phyloP scores from a whole-genome alignment of 2,888 invertebrate species.

The Selenia dentaria region DNA sequence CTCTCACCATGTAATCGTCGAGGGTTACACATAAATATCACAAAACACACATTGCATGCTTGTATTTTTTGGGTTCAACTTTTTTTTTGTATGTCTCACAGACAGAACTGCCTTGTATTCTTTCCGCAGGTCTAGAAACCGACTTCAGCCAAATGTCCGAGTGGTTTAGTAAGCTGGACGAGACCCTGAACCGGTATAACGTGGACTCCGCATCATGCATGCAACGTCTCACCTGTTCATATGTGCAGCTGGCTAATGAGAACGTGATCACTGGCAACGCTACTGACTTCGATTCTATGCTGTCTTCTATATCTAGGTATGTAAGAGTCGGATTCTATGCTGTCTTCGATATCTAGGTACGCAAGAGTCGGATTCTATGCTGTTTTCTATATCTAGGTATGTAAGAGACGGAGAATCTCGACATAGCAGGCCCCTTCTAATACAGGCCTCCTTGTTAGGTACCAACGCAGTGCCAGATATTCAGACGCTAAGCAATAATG shows the following conservation, averaged over 20 bases:
- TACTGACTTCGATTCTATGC: conserved; percentile 86
- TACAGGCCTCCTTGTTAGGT: too few relatives aligned
- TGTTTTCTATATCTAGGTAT: conserved; percentile 86
- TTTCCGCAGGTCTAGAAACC: conserved; percentile 80
- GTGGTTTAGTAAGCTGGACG: conserved; percentile 87
- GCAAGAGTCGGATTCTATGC: conserved; percentile 73
- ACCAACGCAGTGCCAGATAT: too few relatives aligned
- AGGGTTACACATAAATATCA: too few relatives aligned
- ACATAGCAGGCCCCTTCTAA: too few relatives aligned
- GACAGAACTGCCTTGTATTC: too few relatives aligned
- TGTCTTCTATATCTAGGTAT: conserved; percentile 86
- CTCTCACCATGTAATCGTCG: too few relatives aligned
- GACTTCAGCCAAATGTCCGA: conserved; percentile 86
- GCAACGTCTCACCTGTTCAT: conserved; percentile 89
- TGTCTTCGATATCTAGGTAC: conserved; percentile 86
- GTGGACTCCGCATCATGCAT: conserved; percentile 89
- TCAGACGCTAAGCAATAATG: too few relatives aligned
- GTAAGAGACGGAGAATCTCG: conserved; percentile 56
- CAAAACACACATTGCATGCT: too few relatives aligned
- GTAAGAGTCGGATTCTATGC: conserved; percentile 73
- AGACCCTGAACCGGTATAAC: conserved; percentile 87
- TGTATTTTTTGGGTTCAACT: too few relatives aligned
- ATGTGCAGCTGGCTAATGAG: conserved; percentile 88
- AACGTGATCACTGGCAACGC: conserved; percentile 86
- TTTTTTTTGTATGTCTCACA: too few relatives aligned